Evolutionary conservation across 2,888 invertebrate species (phyloP), one percentile per base, ranked within the genome.

Genomic region (Ophioninae sp.): DNA sequence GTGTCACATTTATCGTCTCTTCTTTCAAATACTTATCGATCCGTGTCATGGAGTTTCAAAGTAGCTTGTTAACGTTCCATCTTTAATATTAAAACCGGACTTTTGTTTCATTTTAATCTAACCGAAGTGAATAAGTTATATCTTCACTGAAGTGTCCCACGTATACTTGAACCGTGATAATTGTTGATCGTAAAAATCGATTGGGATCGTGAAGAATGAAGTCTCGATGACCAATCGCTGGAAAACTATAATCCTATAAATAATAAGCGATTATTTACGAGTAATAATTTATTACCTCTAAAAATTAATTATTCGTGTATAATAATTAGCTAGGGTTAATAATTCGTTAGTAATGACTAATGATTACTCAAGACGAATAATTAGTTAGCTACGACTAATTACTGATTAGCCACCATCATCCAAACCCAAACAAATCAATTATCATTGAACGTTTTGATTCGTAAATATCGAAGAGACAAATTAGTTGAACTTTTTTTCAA

Each of bases 1-100:
- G 88, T 76, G 85, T 81, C 89, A 84, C 89, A 88, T 87, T 88
- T 86, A 88, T 90, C 89, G 87, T 79, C 87, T 87, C 79, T 80
- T 73, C 71, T 83, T 78, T 6, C 56, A 23, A 67, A 61, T 64
- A 10, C 6, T 41, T 77, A 56, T 83, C 79, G 59, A 71, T 72
- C 56, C 37, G 37, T 64, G 20, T 30, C 17, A 13, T 30, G 9
- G n/a, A 2, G 20, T 72, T 61, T 20, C 61, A 51, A 59, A 59
- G 51, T 67, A 61, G 61, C 9, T 58, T 74, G 56, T 58, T 71
- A 56, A 30, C 20, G 51, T 51, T 37, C 13, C 56, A 64, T 56
- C 41, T 22, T 67, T 17, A 67, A 39, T 13, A 59, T 63, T 37
- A n/a, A 30, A 8, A n/a, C n/a, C 58, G 17, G 13, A n/a, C 20